Evolutionary conservation across 2,888 invertebrate species (phyloP).

Genomic region (Pyrochroa serraticornis): DNA sequence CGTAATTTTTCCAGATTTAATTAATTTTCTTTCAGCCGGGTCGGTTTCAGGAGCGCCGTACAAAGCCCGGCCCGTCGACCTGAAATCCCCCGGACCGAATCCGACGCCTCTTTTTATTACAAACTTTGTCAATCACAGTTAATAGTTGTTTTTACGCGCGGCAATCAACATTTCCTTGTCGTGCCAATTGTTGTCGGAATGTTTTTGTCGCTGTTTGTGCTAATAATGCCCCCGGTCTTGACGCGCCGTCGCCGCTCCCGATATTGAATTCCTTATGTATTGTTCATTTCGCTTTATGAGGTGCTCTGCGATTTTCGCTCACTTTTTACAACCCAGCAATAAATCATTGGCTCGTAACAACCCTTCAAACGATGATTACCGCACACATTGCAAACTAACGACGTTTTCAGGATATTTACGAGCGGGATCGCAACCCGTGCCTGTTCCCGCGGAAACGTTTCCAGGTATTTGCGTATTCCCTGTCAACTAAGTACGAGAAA

Average conservation of each 20-base stretch:
- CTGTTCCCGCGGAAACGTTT: too few relatives aligned
- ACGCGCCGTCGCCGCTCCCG: neutral
- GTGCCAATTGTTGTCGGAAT: constrained; percentile 25
- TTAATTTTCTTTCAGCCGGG: constrained; percentile 15
- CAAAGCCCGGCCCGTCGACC: constrained; percentile 1
- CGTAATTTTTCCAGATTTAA: constrained; percentile 17
- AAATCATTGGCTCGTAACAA: constrained; percentile 19
- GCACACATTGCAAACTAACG: constrained; percentile 18
- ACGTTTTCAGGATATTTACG: constrained; percentile 17
- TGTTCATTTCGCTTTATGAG: constrained; percentile 26
- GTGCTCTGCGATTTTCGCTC: constrained; percentile 14
- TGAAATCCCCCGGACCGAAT: constrained; percentile 9
- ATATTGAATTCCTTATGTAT: constrained; percentile 24
- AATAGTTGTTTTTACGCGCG: constrained; percentile 29
- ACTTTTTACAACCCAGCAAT: constrained; percentile 8
- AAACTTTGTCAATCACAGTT: constrained; percentile 29
- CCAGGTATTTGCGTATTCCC: too few relatives aligned
- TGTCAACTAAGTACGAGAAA: too few relatives aligned
- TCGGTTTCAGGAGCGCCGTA: neutral
- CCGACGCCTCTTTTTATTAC: constrained; percentile 23
- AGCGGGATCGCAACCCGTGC: neutral
- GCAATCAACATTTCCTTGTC: constrained; percentile 28
- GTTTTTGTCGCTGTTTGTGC: constrained; percentile 24
- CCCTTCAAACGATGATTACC: constrained; percentile 20
- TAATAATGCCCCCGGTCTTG: constrained; percentile 22